These are phyloP conservation scores for Platyrinchus mystaceus DNA, from an alignment of 2,797 vertebrate species.

Conservation along the genomic window DNA sequence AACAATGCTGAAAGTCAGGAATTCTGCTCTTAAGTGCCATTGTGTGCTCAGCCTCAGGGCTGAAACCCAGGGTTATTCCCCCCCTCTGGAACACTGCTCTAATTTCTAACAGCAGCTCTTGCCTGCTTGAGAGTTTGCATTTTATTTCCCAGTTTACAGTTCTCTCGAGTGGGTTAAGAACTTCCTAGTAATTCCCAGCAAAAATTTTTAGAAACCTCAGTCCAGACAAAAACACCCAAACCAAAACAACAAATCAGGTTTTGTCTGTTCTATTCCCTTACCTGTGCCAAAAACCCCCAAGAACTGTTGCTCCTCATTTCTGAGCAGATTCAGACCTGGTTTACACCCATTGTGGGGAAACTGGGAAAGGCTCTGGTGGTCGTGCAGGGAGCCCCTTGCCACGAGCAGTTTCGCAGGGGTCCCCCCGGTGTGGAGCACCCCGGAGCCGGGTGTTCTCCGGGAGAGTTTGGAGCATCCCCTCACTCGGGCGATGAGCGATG, in stretches of 20 bases:
- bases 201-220: background rate
- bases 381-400: background rate
- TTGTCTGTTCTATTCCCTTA: rapidly evolving
- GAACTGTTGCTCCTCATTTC: rapidly evolving
- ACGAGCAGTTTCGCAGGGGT: no score
- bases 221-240: background rate
- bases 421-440: background rate
- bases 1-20: background rate
- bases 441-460: background rate
- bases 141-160: background rate
- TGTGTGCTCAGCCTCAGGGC: background rate
- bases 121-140: rapidly evolving
- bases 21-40: background rate
- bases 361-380: background rate
- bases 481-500: background rate
- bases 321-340: rapidly evolving
- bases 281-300: background rate
- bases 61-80: background rate
- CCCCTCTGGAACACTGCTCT: rapidly evolving
- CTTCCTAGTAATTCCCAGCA: no score
- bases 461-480: background rate
- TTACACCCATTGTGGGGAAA: rapidly evolving
- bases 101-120: background rate
- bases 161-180: background rate
- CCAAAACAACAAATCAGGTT: background rate